Evolutionary conservation across 2,888 invertebrate species (phyloP).

Genomic region (Drosophila tanythrix): DNA sequence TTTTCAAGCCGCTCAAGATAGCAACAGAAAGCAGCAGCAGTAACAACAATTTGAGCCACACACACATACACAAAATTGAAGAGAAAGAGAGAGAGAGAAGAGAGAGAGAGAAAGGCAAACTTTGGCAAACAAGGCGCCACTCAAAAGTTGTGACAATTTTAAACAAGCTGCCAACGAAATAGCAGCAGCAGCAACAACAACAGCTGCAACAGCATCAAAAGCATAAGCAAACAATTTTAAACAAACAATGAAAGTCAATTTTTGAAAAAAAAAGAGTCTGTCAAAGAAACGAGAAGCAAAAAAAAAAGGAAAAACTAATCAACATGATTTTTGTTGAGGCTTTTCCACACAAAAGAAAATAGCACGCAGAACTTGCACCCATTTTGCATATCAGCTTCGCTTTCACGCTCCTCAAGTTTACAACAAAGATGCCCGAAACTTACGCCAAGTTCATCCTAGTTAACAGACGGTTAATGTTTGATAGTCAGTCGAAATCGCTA

Average conservation of each 20-base stretch:
- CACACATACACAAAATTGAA: slow-evolving; percentile 37
- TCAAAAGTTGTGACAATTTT: slow-evolving; percentile 59
- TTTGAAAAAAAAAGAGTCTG: slow-evolving; percentile 28
- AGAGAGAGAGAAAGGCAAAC: slow-evolving; percentile 6
- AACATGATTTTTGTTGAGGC: slow-evolving; percentile 32
- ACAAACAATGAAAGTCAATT: slow-evolving; percentile 63
- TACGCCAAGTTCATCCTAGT: slow-evolving; percentile 2
- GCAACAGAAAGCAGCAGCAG: slow-evolving; percentile 22
- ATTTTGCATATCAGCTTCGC: slow-evolving; percentile 8
- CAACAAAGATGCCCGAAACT: slow-evolving; percentile 7
- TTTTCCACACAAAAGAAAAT: slow-evolving; percentile 12
- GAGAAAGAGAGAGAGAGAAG: slow-evolving; percentile 9
- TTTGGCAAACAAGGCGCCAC: slow-evolving; percentile 36
- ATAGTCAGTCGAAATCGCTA: slow-evolving; percentile 6
- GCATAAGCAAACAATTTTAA: slow-evolving; percentile 61
- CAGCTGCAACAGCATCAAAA: slow-evolving; percentile 20
- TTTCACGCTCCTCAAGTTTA: slow-evolving; percentile 21
- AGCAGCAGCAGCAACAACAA: slow-evolving; percentile 8
- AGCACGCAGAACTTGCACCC: slow-evolving; percentile 17
- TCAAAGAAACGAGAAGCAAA: slow-evolving; percentile 19
- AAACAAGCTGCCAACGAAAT: slow-evolving; percentile 24
- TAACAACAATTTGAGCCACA: slow-evolving; percentile 52
- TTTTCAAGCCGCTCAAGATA: slow-evolving; percentile 54
- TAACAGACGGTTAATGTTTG: slow-evolving; percentile 7
- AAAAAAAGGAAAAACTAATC: slow-evolving; percentile 43